A percentile compares a stretch with the other conserved stretches of the same genome.
Conservation (phyloP, 2,113 vertebrate genomes). For the Tor tambroides region DNA sequence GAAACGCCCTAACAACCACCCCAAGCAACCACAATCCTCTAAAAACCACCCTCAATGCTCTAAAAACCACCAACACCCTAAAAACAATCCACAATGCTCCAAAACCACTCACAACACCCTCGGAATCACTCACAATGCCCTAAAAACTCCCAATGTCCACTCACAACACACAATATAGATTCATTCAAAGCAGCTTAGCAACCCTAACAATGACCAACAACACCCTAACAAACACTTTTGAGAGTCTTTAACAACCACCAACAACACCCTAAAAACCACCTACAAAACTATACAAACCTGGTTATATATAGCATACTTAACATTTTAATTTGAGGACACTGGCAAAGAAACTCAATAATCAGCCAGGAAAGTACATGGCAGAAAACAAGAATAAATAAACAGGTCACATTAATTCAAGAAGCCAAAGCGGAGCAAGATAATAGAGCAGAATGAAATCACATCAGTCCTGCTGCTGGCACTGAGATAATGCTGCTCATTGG, state of each 20-base stretch:
- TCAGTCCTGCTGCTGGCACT: conserved; percentile 18
- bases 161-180: neutral
- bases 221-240: neutral
- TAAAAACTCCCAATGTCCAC: neutral
- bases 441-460: conserved; percentile 19
- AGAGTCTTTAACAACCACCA: neutral
- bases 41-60: neutral
- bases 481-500: neutral
- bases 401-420: conserved; percentile 16
- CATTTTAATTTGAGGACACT: conserved; percentile 1
- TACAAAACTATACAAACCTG: neutral
- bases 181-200: too few relatives aligned
- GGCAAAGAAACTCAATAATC: conserved; percentile 8
- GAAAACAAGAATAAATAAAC: conserved; percentile 23
- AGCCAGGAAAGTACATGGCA: neutral
- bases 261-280: neutral
- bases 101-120: neutral
- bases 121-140: neutral
- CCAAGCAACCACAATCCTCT: neutral
- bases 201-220: neutral
- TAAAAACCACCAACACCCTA: neutral
- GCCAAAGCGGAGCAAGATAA: conserved; percentile 5
- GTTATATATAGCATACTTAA: neutral
- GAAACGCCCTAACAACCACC: neutral
- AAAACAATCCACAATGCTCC: neutral